Conservation (phyloP, 2,797 vertebrate species). For the Sylvilagus floridanus region DNA sequence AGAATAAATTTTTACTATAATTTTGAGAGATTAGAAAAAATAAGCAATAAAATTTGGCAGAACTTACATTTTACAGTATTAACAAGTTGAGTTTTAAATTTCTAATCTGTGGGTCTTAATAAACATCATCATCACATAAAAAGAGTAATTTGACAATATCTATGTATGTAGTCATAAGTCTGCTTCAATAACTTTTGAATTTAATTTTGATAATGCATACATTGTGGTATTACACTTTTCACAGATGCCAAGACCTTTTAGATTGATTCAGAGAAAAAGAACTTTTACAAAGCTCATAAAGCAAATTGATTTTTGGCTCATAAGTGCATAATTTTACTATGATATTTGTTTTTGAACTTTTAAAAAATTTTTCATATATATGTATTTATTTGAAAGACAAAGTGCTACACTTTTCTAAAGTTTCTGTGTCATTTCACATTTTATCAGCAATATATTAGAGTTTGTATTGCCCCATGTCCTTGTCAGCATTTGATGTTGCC, state of each 20-base stretch:
- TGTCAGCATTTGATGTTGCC: not conserved
- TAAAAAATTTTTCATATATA: not conserved
- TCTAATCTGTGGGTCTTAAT: not conserved
- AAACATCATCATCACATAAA: not conserved
- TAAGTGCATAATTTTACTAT: not conserved
- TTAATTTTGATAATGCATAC: not conserved
- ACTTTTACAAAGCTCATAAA: not conserved
- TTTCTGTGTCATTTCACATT: not conserved
- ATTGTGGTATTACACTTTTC: not conserved
- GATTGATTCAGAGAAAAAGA: not conserved
- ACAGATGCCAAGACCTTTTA: not conserved
- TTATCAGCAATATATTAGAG: not conserved
- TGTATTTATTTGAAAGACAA: too few relatives aligned
- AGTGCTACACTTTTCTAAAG: not conserved
- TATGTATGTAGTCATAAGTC: not conserved
- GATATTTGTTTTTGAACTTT: not conserved
- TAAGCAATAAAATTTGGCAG: not conserved
- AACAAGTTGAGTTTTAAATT: not conserved
- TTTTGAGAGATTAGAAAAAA: conserved; percentile 2
- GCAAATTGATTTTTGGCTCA: not conserved
- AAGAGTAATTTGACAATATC: not conserved
- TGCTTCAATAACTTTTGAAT: not conserved
- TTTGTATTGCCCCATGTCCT: too few relatives aligned
- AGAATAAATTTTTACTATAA: conserved; percentile 51
- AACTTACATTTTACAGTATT: not conserved